phyloP scores from a whole-genome alignment of 2,797 vertebrate species.

The Cynodonichthys magdalenae region DNA sequence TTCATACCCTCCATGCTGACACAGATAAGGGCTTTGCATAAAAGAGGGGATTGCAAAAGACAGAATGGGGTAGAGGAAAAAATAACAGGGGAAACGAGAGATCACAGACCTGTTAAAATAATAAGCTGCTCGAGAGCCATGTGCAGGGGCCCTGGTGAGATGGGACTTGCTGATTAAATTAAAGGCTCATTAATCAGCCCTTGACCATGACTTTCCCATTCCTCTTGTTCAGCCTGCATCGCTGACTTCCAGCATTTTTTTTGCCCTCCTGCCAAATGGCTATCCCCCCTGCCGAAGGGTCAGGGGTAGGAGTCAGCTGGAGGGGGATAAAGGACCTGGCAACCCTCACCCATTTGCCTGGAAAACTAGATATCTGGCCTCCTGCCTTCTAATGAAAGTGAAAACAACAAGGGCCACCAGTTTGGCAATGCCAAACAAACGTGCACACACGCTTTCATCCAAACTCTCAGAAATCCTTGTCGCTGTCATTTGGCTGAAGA shows the following conservation, averaged over 20 bases:
- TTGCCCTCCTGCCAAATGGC: conserved; percentile 38
- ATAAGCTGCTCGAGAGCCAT: conserved; percentile 89
- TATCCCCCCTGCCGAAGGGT: conserved; percentile 59
- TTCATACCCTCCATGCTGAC: conserved; percentile 60
- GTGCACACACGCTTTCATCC: conserved; percentile 5
- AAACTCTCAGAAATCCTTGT: conserved; percentile 40
- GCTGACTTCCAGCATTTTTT: conserved; percentile 55
- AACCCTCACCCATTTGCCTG: conserved; percentile 41
- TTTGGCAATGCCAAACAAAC: conserved; percentile 29
- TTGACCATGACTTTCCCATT: conserved; percentile 81
- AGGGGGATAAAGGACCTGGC: conserved; percentile 34
- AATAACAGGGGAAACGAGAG: conserved; percentile 64
- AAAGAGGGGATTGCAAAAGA: conserved; percentile 51
- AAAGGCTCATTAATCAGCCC: conserved; percentile 92
- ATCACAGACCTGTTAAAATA: conserved; percentile 90
- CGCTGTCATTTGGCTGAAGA: conserved; percentile 43
- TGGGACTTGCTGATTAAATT: conserved; percentile 93
- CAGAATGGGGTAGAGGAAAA: conserved; percentile 39
- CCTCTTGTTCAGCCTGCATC: conserved; percentile 80
- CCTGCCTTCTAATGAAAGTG: conserved; percentile 39
- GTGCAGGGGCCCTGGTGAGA: conserved; percentile 80
- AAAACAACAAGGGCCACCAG: conserved; percentile 19
- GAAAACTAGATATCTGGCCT: conserved; percentile 58
- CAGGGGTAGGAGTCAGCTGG: conserved; percentile 59
- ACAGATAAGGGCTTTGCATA: conserved; percentile 64